A percentile compares a stretch with the other conserved stretches of the same genome.
Evolutionary conservation across 1,140 invertebrate species (phyloP).

Genomic region (Wiebesia pumilae): DNA sequence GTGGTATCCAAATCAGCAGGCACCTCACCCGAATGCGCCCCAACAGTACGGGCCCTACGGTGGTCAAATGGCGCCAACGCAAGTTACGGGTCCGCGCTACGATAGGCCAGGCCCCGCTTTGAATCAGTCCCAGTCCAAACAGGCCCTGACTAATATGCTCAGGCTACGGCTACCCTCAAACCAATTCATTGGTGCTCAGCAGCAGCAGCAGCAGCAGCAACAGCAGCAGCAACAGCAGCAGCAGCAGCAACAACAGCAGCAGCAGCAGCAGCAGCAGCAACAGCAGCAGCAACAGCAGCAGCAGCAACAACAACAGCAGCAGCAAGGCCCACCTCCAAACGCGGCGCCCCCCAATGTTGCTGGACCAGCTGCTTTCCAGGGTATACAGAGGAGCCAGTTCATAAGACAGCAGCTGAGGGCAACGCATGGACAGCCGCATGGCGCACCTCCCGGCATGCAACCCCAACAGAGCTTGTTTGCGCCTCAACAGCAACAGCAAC

Average conservation of each 20-base stretch:
- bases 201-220: constrained; percentile 52
- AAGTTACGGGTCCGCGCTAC: constrained; percentile 78
- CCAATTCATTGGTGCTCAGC: constrained; percentile 73
- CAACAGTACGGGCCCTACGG: constrained; percentile 74
- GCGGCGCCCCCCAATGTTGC: constrained; percentile 55
- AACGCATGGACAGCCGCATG: constrained; percentile 55
- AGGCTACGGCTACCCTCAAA: constrained; percentile 77
- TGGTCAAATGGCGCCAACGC: constrained; percentile 70
- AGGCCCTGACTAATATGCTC: constrained; percentile 90
- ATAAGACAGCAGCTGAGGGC: constrained; percentile 63
- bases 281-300: constrained; percentile 60
- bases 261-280: constrained; percentile 32
- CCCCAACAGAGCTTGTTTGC: constrained; percentile 73
- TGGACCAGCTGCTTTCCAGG: constrained; percentile 73
- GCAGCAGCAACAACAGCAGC: constrained; percentile 1
- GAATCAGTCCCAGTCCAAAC: constrained; percentile 84
- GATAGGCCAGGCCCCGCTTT: constrained; percentile 76
- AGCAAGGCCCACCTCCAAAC: constrained; percentile 50
- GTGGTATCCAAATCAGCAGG: constrained; percentile 79
- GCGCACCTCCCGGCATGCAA: constrained; percentile 68
- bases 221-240: background rate
- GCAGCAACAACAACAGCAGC: constrained; percentile 3
- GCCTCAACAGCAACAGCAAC: constrained; percentile 72
- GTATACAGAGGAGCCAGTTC: constrained; percentile 71
- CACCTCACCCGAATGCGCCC: constrained; percentile 72